Percentiles rank a stretch among this genome's conserved stretches.
phyloP scores from a whole-genome alignment of 2,888 invertebrate species.

The Tiliacea aurago region DNA sequence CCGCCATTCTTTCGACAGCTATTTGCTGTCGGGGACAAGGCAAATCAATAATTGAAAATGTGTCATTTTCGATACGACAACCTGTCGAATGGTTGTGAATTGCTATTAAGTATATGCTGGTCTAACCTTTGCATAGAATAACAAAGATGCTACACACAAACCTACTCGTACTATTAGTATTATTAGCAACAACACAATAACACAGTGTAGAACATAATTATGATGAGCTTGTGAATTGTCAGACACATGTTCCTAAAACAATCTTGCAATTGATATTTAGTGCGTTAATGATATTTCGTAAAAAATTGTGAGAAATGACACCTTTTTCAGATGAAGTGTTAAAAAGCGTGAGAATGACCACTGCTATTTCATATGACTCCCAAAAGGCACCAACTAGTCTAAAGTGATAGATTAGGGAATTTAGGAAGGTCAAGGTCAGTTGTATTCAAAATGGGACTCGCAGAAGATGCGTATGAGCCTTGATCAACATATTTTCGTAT shows the following conservation, averaged over 20 bases:
- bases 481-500: not conserved
- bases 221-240: constrained; percentile 11
- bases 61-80: too few relatives aligned
- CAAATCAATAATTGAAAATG: too few relatives aligned
- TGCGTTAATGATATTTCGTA: constrained; percentile 1
- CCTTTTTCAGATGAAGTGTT: constrained; percentile 5
- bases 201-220: constrained; percentile 20
- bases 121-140: not conserved
- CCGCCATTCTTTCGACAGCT: too few relatives aligned
- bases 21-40: too few relatives aligned
- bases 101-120: too few relatives aligned
- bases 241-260: not conserved
- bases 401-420: not conserved
- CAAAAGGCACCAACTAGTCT: not conserved
- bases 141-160: constrained; percentile 7
- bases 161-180: not conserved
- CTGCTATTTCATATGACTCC: not conserved
- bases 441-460: not conserved
- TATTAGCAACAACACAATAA: constrained; percentile 11
- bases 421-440: not conserved
- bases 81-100: too few relatives aligned
- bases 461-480: not conserved
- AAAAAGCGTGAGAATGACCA: constrained; percentile 7
- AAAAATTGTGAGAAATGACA: constrained; percentile 8
- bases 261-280: not conserved